Evolutionary conservation across 2,797 vertebrate species (phyloP).

Genomic region (Gallinago nigripennis): DNA sequence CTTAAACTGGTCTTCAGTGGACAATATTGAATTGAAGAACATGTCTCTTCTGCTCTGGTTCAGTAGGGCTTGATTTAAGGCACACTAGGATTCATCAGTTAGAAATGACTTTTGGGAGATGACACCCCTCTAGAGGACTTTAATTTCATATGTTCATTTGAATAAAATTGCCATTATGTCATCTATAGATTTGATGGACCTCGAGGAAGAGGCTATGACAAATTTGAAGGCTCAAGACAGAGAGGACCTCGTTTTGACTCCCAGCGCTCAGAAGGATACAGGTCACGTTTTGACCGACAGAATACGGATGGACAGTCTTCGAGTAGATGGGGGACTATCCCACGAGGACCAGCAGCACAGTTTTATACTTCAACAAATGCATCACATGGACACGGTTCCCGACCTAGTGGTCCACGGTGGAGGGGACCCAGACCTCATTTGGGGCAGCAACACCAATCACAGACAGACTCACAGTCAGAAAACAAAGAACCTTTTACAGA

Average conservation of each 20-base stretch:
- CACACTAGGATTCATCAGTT: not conserved
- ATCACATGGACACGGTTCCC: slow-evolving; percentile 70
- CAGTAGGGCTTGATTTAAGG: not conserved
- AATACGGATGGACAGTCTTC: slow-evolving; percentile 72
- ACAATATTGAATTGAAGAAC: not conserved
- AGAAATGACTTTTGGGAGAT: not conserved
- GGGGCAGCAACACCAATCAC: slow-evolving; percentile 69
- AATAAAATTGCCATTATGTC: slow-evolving; percentile 58
- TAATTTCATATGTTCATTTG: not conserved
- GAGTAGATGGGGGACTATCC: slow-evolving; percentile 72
- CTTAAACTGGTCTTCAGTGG: not conserved
- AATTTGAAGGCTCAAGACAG: slow-evolving; percentile 82
- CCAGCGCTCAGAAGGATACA: slow-evolving; percentile 75
- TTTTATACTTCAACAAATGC: slow-evolving; percentile 76
- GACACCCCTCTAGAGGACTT: not conserved
- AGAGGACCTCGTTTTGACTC: slow-evolving; percentile 78
- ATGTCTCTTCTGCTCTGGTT: not conserved
- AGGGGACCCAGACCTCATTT: slow-evolving; percentile 72
- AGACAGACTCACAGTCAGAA: slow-evolving; percentile 73
- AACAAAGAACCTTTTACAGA: slow-evolving; percentile 77
- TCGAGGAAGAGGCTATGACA: slow-evolving; percentile 76
- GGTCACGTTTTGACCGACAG: slow-evolving; percentile 76
- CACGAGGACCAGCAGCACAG: slow-evolving; percentile 78
- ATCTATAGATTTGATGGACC: slow-evolving; percentile 86
- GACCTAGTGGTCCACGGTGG: slow-evolving; percentile 73